Conservation (phyloP, 1,140 invertebrate species). For the Drosophila nannoptera region DNA sequence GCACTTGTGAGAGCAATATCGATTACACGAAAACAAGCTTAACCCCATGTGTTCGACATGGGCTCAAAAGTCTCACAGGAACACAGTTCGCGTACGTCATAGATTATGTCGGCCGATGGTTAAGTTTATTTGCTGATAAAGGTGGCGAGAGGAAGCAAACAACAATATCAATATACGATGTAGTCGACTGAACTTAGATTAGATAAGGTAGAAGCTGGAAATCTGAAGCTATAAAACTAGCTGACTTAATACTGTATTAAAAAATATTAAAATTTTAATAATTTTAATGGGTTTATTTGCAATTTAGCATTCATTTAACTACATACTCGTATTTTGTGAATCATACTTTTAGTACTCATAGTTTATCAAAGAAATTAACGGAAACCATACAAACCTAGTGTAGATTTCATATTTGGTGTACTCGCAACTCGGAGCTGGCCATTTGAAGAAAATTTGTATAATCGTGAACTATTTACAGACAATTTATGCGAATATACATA, state of each 20-base stretch:
- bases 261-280: slow-evolving; percentile 39
- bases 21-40: slow-evolving; percentile 33
- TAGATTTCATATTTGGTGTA: slow-evolving; percentile 27
- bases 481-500: slow-evolving; percentile 55
- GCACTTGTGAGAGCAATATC: slow-evolving; percentile 13
- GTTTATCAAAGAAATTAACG: slow-evolving; percentile 55
- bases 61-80: not conserved
- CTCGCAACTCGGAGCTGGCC: slow-evolving; percentile 25
- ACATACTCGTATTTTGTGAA: slow-evolving; percentile 60
- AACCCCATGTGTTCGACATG: slow-evolving; percentile 12
- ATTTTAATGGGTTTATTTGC: slow-evolving; percentile 74
- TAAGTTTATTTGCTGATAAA: slow-evolving; percentile 3
- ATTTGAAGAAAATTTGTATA: slow-evolving; percentile 51
- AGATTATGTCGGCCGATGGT: not conserved
- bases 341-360: slow-evolving; percentile 62
- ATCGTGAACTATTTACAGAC: slow-evolving; percentile 69
- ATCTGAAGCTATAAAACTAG: not conserved
- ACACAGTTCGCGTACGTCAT: not conserved
- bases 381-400: slow-evolving; percentile 47
- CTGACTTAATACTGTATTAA: slow-evolving; percentile 12
- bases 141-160: not conserved
- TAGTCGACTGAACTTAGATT: slow-evolving; percentile 3
- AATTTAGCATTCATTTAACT: slow-evolving; percentile 76
- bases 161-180: not conserved
- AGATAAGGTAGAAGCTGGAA: not conserved